phyloP scores from a whole-genome alignment of 2,888 invertebrate genomes.

The Thymelicus lineola region DNA sequence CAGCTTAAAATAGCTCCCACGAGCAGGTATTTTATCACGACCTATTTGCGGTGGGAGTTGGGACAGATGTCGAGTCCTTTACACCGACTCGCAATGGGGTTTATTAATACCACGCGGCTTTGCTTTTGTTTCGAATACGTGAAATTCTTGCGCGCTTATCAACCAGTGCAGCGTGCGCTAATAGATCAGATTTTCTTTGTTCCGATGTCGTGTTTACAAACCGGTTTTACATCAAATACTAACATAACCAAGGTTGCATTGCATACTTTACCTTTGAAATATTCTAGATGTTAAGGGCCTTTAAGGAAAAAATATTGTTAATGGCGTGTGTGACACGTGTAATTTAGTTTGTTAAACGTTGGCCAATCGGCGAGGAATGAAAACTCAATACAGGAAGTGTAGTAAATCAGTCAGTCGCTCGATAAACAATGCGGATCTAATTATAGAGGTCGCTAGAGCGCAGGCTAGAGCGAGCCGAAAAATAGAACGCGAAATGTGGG shows the following conservation, averaged over 20 bases:
- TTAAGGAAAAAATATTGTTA: conserved; percentile 7
- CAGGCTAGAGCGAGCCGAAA: conserved; percentile 65
- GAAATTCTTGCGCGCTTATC: conserved; percentile 23
- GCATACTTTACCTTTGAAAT: conserved; percentile 1
- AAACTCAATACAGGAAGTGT: conserved; percentile 63
- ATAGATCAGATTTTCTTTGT: conserved; percentile 25
- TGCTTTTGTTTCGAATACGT: conserved; percentile 22
- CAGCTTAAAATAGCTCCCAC: conserved; percentile 64
- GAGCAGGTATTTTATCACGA: conserved; percentile 68
- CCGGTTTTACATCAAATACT: conserved; percentile 11
- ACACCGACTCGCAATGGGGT: conserved; percentile 33
- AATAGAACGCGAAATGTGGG: conserved; percentile 79
- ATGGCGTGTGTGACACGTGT: not conserved
- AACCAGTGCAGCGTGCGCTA: not conserved
- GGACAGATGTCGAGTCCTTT: conserved; percentile 58
- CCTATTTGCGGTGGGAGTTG: conserved; percentile 63
- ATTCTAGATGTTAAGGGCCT: not conserved
- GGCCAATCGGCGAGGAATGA: conserved; percentile 19
- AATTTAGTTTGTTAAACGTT: not conserved
- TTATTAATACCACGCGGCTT: conserved; percentile 23
- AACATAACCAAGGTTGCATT: conserved; percentile 1
- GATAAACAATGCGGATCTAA: conserved; percentile 79
- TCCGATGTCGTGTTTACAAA: conserved; percentile 16
- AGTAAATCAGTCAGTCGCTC: conserved; percentile 67
- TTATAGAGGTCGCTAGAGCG: conserved; percentile 74